Evolutionary conservation across 2,113 vertebrate genomes (phyloP).

Genomic region (Istiophorus platypterus): DNA sequence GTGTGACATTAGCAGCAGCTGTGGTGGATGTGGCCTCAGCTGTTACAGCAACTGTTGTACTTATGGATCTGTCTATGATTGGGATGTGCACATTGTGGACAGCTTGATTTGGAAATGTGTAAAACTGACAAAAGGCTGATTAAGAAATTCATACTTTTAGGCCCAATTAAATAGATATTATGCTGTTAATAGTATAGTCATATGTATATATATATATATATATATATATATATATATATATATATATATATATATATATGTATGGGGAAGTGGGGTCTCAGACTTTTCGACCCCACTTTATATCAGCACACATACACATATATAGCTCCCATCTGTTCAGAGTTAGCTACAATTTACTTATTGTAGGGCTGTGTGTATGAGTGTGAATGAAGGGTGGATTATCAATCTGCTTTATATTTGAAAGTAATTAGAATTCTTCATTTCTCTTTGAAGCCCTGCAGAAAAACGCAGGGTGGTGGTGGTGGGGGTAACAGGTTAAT

Average conservation of each 20-base stretch:
- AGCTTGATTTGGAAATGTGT: not conserved
- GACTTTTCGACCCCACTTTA: not conserved
- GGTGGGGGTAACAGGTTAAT: constrained; percentile 87
- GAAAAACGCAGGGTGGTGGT: constrained; percentile 76
- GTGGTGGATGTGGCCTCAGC: constrained; percentile 48
- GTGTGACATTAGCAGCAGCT: constrained; percentile 60
- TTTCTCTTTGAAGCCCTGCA: constrained; percentile 81
- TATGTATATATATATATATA: not conserved
- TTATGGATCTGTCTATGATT: constrained; percentile 9
- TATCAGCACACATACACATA: not conserved
- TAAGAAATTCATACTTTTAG: not conserved
- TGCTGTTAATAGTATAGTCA: not conserved
- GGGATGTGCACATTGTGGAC: constrained; percentile 4
- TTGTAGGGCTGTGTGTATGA: constrained; percentile 38
- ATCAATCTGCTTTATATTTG: constrained; percentile 86
- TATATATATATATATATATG: not conserved
- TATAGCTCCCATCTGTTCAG: constrained; percentile 18
- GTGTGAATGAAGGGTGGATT: constrained; percentile 67
- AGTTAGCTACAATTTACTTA: constrained; percentile 41
- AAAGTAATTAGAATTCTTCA: constrained; percentile 87
- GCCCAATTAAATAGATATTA: not conserved
- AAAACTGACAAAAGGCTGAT: not conserved
- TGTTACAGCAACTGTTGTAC: constrained; percentile 32
- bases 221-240: not conserved
- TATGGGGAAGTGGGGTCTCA: no score